Percentiles rank a stretch among this genome's conserved stretches.
Conservation (phyloP, 2,113 vertebrate genomes). For the Merops nubicus region DNA sequence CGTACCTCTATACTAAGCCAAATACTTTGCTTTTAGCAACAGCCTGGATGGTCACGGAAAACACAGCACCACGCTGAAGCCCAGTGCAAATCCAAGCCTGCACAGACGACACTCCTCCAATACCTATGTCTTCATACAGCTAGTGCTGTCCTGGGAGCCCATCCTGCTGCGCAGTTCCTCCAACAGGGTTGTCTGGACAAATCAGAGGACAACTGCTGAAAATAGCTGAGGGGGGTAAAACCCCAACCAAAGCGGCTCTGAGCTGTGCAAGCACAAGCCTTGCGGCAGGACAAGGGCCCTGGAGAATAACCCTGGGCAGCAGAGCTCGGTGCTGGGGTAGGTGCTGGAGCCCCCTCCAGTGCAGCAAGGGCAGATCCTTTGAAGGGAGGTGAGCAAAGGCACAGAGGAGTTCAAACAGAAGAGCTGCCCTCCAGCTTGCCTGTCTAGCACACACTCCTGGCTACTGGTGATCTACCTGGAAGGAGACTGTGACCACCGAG, state of each 20-base stretch:
- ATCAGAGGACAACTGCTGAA: not conserved
- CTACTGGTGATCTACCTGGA: not conserved
- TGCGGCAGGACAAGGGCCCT: not conserved
- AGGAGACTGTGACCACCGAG: not conserved
- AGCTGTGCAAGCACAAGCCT: not conserved
- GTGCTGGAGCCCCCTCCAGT: accelerated
- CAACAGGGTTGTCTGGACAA: not conserved
- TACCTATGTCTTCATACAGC: not conserved
- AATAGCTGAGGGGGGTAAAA: not conserved
- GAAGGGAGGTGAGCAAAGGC: not conserved
- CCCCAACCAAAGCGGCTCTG: not conserved
- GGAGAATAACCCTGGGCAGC: not conserved
- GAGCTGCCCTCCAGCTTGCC: not conserved
- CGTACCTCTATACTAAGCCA: not conserved
- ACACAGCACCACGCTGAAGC: accelerated
- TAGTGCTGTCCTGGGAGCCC: not conserved
- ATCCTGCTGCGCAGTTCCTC: not conserved
- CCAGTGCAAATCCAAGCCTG: not conserved
- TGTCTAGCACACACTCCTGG: not conserved
- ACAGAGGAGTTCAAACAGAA: not conserved
- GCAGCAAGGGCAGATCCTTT: not conserved
- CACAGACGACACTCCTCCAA: not conserved
- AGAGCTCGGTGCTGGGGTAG: not conserved
- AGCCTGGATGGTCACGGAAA: not conserved
- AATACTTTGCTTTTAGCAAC: not conserved